Evolutionary conservation across 2,797 vertebrate species (phyloP), one percentile per base, ranked within the genome.

Genomic region (Meriones psammophilus): DNA sequence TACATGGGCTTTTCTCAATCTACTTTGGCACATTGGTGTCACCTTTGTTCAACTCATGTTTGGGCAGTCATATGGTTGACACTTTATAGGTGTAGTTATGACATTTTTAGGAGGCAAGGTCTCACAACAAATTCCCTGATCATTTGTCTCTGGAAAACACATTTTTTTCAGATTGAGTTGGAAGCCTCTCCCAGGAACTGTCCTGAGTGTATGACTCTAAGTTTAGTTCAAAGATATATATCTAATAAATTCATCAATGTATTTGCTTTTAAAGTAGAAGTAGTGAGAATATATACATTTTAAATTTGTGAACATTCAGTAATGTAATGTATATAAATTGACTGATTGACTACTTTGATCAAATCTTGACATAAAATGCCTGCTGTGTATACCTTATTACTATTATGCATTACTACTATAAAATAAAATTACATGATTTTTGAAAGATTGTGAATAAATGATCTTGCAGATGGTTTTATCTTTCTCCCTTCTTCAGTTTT

Each of bases 141-240:
- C 22, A 33, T 1, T 36, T 83, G 58, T 28, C 58, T 8, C 12
- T 62, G 78, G 95, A 91, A 98, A 98, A 69, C 20, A 18, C 84
- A 83, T 26, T 89, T 92, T 92, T 46, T 92, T 77, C 81, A 86
- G 39, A 26, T 28, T 77, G 36, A 46, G 14, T 71, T 64, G 15
- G 30, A 60, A 77, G 30, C 15, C 24, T 81, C 24, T 89, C 22
- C 66, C 42, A 64, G n/a, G 30, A 94, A 64, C 14, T 50, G 18
- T 36, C 36, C 24, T 66, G 36, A 50, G 69, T 39, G 5, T n/a
- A 39, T 33, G 50, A 13, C 26, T 92, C 33, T 94, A 85, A 85
- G 39, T 86, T 92, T 24, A 64, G 8, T 96, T 94, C 62, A 39
- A 81, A 86, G 80, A 54, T 4, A 2, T 46, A 22, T 13, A 46